phyloP scores from a whole-genome alignment of 1,140 invertebrate genomes.

The Lordiphosa stackelbergi region DNA sequence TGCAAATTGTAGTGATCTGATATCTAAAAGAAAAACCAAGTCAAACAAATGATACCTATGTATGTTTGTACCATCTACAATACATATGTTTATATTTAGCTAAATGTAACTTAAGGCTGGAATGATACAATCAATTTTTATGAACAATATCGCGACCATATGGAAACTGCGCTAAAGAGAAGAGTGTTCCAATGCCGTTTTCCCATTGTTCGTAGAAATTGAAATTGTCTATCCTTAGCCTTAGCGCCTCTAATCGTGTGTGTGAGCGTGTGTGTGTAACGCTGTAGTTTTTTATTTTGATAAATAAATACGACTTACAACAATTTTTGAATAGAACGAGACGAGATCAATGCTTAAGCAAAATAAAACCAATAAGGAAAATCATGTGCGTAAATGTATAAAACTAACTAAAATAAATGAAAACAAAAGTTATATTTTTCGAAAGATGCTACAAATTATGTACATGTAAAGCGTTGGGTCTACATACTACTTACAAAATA shows the following conservation, averaged over 20 bases:
- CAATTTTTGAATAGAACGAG: slow-evolving; percentile 18
- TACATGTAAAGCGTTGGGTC: slow-evolving; percentile 5
- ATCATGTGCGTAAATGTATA: slow-evolving; percentile 3
- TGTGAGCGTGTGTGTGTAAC: slow-evolving; percentile 7
- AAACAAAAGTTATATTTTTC: slow-evolving; percentile 10
- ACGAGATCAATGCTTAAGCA: neutral
- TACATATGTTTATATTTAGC: slow-evolving; percentile 19
- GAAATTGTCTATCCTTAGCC: neutral
- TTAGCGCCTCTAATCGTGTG: slow-evolving; percentile 30
- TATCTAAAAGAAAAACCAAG: slow-evolving; percentile 6
- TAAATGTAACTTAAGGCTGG: slow-evolving; percentile 12
- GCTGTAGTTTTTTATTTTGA: slow-evolving; percentile 48
- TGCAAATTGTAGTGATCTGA: slow-evolving; percentile 62
- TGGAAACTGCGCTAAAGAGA: no score
- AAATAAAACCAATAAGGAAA: neutral
- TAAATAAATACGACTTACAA: slow-evolving; percentile 12
- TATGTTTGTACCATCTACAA: slow-evolving; percentile 29
- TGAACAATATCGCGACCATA: neutral
- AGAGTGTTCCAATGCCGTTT: no score
- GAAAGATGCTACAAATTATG: slow-evolving; percentile 9
- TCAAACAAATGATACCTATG: slow-evolving; percentile 29
- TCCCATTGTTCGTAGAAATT: neutral
- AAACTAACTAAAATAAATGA: neutral
- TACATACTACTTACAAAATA: no score
- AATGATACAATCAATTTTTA: no score